Evolutionary conservation across 2,113 vertebrate genomes (phyloP).

Genomic region (Ondatra zibethicus): DNA sequence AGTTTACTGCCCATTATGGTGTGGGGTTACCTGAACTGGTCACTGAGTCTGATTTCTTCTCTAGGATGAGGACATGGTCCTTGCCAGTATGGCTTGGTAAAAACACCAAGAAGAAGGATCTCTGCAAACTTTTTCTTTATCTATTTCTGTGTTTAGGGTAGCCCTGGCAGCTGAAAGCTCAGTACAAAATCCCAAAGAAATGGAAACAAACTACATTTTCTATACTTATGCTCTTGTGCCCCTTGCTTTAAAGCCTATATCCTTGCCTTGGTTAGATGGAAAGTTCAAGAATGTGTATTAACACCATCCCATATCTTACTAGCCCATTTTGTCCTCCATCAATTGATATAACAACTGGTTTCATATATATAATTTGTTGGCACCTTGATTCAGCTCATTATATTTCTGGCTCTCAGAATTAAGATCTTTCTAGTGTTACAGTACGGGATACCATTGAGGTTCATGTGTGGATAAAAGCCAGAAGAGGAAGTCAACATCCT

Average conservation of each 20-base stretch:
- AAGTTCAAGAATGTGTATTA: slow-evolving; percentile 27
- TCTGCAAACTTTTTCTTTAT: slow-evolving; percentile 32
- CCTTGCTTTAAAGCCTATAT: slow-evolving; percentile 30
- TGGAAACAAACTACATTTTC: neutral
- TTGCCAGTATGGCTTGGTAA: neutral
- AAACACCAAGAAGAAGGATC: neutral
- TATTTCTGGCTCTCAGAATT: slow-evolving; percentile 10
- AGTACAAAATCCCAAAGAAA: neutral
- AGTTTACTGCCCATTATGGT: neutral
- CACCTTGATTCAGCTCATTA: neutral
- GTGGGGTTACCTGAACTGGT: neutral
- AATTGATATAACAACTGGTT: slow-evolving; percentile 20
- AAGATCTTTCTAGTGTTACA: slow-evolving; percentile 41
- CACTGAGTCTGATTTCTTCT: slow-evolving; percentile 11
- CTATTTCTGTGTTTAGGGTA: neutral
- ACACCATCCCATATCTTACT: slow-evolving; percentile 39
- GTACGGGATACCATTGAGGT: neutral
- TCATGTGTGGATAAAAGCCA: neutral
- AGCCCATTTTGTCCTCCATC: slow-evolving; percentile 32
- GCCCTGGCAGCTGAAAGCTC: neutral
- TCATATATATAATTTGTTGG: slow-evolving; percentile 35
- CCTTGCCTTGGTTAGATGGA: neutral
- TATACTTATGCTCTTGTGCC: neutral
- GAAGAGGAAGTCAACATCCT: neutral
- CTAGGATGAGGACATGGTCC: neutral